These are phyloP conservation scores for Hirudinaria manillensis DNA, from an alignment of 2,888 invertebrate species.

Conservation along the genomic window DNA sequence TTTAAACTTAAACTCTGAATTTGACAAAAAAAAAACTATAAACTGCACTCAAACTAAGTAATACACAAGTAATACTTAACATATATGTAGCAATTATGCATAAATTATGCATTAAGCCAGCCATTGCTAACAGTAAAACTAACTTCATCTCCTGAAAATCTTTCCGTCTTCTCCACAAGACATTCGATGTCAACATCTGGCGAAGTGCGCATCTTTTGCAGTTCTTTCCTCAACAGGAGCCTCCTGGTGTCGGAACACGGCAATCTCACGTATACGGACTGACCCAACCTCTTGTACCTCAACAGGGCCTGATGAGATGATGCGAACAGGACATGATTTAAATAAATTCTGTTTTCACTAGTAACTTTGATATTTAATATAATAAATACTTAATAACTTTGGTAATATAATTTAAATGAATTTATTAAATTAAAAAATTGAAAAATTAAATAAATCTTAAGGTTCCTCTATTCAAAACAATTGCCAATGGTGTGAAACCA, in stretches of 20 bases:
- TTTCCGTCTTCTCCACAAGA: constrained; percentile 67
- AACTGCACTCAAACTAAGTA: too few species aligned
- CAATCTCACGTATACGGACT: constrained; percentile 84
- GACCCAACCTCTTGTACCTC: constrained; percentile 82
- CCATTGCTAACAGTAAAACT: background rate
- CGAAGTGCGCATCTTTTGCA: constrained; percentile 67
- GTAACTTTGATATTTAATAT: background rate
- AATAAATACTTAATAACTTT: background rate
- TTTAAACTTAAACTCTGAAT: too few species aligned
- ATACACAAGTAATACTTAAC: too few species aligned
- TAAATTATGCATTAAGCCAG: too few species aligned
- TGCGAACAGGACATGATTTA: background rate
- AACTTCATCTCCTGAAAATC: constrained; percentile 85
- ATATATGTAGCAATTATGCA: too few species aligned
- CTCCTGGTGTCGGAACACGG: constrained; percentile 73
- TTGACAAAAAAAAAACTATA: too few species aligned
- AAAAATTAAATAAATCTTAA: background rate
- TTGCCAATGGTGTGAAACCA: too few species aligned
- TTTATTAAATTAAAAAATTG: background rate
- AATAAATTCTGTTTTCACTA: background rate
- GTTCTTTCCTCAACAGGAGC: constrained; percentile 75
- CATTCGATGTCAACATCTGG: constrained; percentile 61
- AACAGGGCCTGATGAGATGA: constrained; percentile 65
- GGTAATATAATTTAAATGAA: background rate
- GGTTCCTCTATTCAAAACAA: too few species aligned